Percentiles rank a stretch among this genome's conserved stretches.
Evolutionary conservation across 1,140 invertebrate genomes (phyloP).

Genomic region (Ostrea edulis): DNA sequence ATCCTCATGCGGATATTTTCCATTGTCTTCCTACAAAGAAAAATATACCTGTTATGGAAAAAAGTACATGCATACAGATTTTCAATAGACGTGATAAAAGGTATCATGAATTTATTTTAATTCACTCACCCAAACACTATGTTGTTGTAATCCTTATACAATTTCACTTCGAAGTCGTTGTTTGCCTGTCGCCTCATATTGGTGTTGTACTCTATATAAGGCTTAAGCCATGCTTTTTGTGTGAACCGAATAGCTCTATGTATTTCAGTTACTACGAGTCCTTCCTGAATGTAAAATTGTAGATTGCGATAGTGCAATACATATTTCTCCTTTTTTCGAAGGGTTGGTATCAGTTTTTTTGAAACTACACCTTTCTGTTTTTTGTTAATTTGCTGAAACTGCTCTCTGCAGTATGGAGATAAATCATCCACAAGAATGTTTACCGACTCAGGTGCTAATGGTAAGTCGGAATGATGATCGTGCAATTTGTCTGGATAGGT

Average conservation of each 20-base stretch:
- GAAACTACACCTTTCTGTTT: neutral
- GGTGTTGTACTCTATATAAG: slow-evolving; percentile 55
- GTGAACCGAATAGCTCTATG: slow-evolving; percentile 49
- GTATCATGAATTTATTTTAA: neutral
- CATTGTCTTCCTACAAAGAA: slow-evolving; percentile 35
- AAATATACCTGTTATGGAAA: neutral
- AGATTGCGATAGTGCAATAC: slow-evolving; percentile 55
- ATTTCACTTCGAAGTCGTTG: slow-evolving; percentile 41
- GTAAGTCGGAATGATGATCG: slow-evolving; percentile 37
- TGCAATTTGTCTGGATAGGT: slow-evolving; percentile 49
- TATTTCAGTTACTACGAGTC: slow-evolving; percentile 39
- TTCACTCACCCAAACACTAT: slow-evolving; percentile 8
- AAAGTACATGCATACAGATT: neutral
- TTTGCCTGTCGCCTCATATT: slow-evolving; percentile 28
- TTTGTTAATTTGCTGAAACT: neutral
- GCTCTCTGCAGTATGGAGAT: slow-evolving; percentile 21
- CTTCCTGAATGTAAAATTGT: slow-evolving; percentile 46
- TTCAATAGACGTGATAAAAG: neutral
- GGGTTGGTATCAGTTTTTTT: slow-evolving; percentile 51
- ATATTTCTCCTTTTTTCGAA: slow-evolving; percentile 55
- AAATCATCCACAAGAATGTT: neutral
- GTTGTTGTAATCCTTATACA: slow-evolving; percentile 31
- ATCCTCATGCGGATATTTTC: slow-evolving; percentile 30
- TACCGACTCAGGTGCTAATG: neutral
- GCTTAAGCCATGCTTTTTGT: slow-evolving; percentile 52